phyloP scores from a whole-genome alignment of 2,113 vertebrate species.

The Mixornis gularis region DNA sequence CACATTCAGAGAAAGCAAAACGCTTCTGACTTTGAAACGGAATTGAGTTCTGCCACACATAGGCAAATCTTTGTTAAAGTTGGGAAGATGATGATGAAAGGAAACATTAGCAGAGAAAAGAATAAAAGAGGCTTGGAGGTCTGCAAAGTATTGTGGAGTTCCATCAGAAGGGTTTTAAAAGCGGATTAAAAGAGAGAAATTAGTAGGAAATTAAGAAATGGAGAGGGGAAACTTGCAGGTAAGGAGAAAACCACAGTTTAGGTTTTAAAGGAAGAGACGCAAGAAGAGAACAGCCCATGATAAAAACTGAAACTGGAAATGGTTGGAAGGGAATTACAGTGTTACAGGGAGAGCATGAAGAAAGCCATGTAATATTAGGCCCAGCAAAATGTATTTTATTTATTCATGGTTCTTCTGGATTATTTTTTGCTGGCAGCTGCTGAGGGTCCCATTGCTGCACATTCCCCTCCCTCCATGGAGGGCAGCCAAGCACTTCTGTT shows the following conservation, averaged over 20 bases:
- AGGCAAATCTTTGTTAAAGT: background rate
- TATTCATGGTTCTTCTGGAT: conserved; percentile 21
- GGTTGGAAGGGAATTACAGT: background rate
- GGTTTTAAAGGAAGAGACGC: background rate
- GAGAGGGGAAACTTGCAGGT: background rate
- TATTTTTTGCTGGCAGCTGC: conserved; percentile 14
- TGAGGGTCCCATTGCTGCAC: background rate
- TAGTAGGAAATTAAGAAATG: background rate
- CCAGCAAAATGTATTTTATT: conserved; percentile 10
- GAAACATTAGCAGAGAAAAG: background rate
- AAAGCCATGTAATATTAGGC: background rate
- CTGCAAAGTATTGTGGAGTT: background rate
- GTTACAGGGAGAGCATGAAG: background rate
- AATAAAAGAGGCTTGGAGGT: background rate
- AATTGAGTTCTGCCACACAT: background rate
- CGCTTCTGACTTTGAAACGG: background rate
- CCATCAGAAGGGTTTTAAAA: background rate
- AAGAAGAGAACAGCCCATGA: background rate
- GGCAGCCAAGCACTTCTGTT: conserved; percentile 5
- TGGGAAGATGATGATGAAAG: background rate
- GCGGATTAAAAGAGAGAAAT: background rate
- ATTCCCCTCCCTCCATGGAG: background rate
- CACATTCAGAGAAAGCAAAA: background rate
- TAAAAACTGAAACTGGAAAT: background rate
- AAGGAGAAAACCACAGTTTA: background rate